These are phyloP conservation scores for Paelopatides confundens DNA, from an alignment of 53 echinoderm and acorn worm genomes.

Conservation along the genomic window DNA sequence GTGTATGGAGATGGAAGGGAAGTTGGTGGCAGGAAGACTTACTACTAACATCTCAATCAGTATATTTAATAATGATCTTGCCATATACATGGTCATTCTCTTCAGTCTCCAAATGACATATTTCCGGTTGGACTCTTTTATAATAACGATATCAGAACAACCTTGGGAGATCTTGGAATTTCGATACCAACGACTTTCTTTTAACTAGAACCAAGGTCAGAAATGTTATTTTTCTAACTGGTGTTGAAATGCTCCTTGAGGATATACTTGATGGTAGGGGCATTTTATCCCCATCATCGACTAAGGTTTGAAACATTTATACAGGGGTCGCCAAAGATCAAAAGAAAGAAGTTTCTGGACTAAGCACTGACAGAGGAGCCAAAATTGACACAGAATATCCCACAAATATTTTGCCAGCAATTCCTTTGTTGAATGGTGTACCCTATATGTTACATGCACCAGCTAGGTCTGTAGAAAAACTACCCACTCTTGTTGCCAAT, in stretches of 20 bases:
- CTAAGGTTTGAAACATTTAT: conserved; percentile 76
- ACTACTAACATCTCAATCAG: no score
- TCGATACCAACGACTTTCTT: neutral
- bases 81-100: no score
- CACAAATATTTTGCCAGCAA: neutral
- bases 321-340: conserved; percentile 37
- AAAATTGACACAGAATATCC: neutral
- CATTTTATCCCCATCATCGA: conserved; percentile 54
- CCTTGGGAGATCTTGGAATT: conserved; percentile 62
- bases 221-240: neutral
- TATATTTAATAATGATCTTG: no score
- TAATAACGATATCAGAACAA: conserved; percentile 68
- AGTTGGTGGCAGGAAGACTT: no score
- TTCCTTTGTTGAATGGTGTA: neutral
- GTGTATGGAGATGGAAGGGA: no score
- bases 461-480: neutral
- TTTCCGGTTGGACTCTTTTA: conserved; percentile 72
- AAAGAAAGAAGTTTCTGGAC: neutral
- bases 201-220: neutral
- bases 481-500: neutral
- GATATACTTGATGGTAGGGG: conserved; percentile 67
- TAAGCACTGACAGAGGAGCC: neutral
- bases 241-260: conserved; percentile 76
- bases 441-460: neutral
- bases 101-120: conserved; percentile 1